Conservation (phyloP, 2,113 vertebrate genomes). For the Clarias magur region DNA sequence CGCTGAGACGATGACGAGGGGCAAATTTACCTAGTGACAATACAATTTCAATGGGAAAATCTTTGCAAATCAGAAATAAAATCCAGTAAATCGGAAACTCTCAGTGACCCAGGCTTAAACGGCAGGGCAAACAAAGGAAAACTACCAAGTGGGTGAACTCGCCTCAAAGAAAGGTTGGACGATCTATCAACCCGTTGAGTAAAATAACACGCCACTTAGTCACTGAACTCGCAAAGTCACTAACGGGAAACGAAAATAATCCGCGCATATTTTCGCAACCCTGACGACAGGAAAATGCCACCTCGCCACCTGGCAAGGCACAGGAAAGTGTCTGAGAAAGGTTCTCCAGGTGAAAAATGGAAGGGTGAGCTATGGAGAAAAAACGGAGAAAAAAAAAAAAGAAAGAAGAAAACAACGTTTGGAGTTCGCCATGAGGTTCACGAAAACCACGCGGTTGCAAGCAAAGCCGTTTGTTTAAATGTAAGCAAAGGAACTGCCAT, state of each 20-base stretch:
- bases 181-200: conserved; percentile 15
- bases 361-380: neutral
- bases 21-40: neutral
- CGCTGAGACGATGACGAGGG: neutral
- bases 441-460: conserved; percentile 16
- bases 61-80: neutral
- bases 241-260: conserved; percentile 35
- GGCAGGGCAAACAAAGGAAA: neutral
- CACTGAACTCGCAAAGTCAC: conserved; percentile 25
- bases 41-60: neutral
- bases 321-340: conserved; percentile 24
- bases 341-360: conserved; percentile 17
- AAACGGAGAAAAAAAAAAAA: neutral
- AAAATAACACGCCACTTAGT: conserved; percentile 24
- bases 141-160: neutral
- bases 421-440: neutral
- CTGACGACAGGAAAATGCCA: neutral
- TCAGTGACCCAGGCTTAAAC: neutral
- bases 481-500: conserved; percentile 50
- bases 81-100: neutral
- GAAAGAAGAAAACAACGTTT: neutral
- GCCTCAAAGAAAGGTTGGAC: neutral
- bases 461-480: conserved; percentile 48
- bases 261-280: conserved; percentile 31
- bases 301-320: neutral